Conservation (phyloP, 2,797 vertebrate species). For the Clarias pachynema region DNA sequence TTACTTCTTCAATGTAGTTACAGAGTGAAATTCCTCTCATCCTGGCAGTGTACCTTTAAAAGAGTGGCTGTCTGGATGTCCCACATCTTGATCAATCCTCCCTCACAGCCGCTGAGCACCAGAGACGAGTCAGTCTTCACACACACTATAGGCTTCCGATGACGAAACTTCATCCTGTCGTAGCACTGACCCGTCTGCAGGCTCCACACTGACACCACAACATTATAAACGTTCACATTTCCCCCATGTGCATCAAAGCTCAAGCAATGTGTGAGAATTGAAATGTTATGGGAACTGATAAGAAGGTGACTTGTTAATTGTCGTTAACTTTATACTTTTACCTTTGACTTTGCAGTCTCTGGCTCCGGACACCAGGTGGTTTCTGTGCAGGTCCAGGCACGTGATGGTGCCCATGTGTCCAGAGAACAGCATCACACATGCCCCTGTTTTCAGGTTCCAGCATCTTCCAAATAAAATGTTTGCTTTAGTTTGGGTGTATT, state of each 20-base stretch:
- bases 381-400: slow-evolving; percentile 78
- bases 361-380: slow-evolving; percentile 82
- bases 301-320: neutral
- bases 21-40: neutral
- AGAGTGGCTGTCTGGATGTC: slow-evolving; percentile 65
- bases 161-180: slow-evolving; percentile 77
- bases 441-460: slow-evolving; percentile 80
- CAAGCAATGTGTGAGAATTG: neutral
- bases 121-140: slow-evolving; percentile 71
- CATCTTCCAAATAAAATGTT: slow-evolving; percentile 70
- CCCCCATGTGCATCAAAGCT: neutral
- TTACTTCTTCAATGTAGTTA: no score
- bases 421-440: slow-evolving; percentile 72
- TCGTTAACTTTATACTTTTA: slow-evolving; percentile 53
- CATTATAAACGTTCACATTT: neutral
- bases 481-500: neutral
- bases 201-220: slow-evolving; percentile 80
- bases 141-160: slow-evolving; percentile 73
- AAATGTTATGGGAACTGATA: neutral
- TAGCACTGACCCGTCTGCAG: slow-evolving; percentile 75
- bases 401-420: slow-evolving; percentile 81
- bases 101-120: slow-evolving; percentile 81
- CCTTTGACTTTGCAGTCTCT: slow-evolving; percentile 86
- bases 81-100: slow-evolving; percentile 86
- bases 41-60: slow-evolving; percentile 76